These are phyloP conservation scores for Drosophila serrata DNA, from an alignment of 1,140 invertebrate species.

Conservation along the genomic window DNA sequence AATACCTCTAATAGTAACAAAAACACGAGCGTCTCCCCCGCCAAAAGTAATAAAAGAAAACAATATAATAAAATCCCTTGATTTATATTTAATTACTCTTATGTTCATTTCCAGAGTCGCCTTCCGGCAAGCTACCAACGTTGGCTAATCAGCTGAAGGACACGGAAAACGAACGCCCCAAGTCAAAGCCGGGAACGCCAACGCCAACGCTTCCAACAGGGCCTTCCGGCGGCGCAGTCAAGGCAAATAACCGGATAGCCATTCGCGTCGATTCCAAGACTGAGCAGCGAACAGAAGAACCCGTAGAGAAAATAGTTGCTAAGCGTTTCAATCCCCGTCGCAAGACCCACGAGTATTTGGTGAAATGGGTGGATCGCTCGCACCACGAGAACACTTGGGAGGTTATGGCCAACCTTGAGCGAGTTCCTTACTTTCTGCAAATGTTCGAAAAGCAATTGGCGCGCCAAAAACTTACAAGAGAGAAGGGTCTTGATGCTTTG, in stretches of 20 bases:
- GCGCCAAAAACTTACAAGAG: slow-evolving; percentile 90
- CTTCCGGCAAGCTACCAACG: slow-evolving; percentile 56
- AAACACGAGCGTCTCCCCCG: slow-evolving; percentile 60
- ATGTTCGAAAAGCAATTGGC: slow-evolving; percentile 92
- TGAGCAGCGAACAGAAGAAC: slow-evolving; percentile 83
- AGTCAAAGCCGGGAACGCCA: slow-evolving; percentile 60
- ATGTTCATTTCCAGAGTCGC: slow-evolving; percentile 41
- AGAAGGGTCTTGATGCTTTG: slow-evolving; percentile 79
- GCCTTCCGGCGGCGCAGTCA: slow-evolving; percentile 23
- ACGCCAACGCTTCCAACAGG: slow-evolving; percentile 38
- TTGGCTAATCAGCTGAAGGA: slow-evolving; percentile 63
- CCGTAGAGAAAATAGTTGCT: slow-evolving; percentile 91
- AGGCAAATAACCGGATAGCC: slow-evolving; percentile 73
- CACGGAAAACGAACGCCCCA: slow-evolving; percentile 71
- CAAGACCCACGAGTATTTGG: slow-evolving; percentile 91
- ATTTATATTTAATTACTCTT: slow-evolving; percentile 1
- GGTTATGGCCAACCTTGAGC: slow-evolving; percentile 89
- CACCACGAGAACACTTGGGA: slow-evolving; percentile 93
- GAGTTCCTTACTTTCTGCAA: slow-evolving; percentile 91
- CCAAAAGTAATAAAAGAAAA: slow-evolving; percentile 54
- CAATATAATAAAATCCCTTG: neutral
- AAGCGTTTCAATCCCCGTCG: slow-evolving; percentile 92
- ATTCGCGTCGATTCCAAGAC: slow-evolving; percentile 76
- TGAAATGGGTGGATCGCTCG: slow-evolving; percentile 93
- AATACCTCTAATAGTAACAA: slow-evolving; percentile 61